Evolutionary conservation across 2,113 vertebrate genomes (phyloP).

Genomic region (Erythrolamprus reginae): DNA sequence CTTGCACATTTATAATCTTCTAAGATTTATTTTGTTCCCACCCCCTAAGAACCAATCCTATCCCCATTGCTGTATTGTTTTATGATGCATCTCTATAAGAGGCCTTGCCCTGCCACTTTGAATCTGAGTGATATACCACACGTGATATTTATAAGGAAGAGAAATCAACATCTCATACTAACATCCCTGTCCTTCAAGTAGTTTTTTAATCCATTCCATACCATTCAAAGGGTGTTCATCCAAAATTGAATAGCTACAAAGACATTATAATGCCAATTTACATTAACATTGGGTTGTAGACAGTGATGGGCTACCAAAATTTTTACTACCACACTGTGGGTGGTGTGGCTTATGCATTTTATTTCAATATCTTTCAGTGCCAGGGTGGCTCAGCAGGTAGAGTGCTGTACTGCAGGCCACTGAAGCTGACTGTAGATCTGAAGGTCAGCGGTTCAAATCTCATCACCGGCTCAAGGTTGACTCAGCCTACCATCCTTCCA

Average conservation of each 20-base stretch:
- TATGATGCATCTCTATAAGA: background rate
- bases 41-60: background rate
- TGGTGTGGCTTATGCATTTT: too few species aligned
- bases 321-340: too few species aligned
- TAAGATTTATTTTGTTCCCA: background rate
- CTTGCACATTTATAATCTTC: background rate
- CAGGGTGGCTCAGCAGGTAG: too few species aligned
- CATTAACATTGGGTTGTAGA: background rate
- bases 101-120: background rate
- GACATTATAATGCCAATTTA: background rate
- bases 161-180: background rate
- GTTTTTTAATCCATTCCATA: too few species aligned
- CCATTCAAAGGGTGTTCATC: too few species aligned
- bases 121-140: background rate
- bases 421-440: too few species aligned
- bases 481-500: too few species aligned
- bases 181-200: background rate
- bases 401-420: too few species aligned
- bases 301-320: too few species aligned
- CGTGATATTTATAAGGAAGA: background rate
- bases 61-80: background rate
- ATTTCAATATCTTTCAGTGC: too few species aligned
- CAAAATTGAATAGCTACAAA: background rate
- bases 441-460: too few species aligned
- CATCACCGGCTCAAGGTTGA: too few species aligned